These are phyloP conservation scores for Rhizomys pruinosus DNA, from an alignment of 2,113 vertebrate species.

Conservation along the genomic window DNA sequence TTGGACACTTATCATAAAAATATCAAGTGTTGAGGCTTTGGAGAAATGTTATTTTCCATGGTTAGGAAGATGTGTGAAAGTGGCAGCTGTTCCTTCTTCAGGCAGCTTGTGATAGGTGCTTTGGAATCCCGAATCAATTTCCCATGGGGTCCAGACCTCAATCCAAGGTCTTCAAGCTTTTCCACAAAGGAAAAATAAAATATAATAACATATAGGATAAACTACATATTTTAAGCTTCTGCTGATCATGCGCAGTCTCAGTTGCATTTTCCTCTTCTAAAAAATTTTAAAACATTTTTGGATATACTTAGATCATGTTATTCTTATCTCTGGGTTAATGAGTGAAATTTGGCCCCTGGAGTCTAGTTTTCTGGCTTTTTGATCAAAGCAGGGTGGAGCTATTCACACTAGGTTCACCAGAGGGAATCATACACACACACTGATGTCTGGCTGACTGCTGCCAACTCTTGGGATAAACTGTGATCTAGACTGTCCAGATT, in stretches of 20 bases:
- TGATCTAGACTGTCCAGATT: background rate
- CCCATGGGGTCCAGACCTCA: background rate
- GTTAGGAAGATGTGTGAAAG: too few species aligned
- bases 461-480: background rate
- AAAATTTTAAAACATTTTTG: background rate
- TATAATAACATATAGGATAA: too few species aligned
- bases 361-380: background rate
- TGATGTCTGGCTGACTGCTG: background rate
- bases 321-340: background rate
- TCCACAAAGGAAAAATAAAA: background rate
- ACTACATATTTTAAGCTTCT: background rate
- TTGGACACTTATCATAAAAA: background rate
- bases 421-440: too few species aligned
- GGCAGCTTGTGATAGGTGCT: background rate
- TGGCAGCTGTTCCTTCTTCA: background rate
- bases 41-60: background rate
- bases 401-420: rapidly evolving
- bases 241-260: background rate
- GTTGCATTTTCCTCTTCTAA: background rate
- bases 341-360: background rate
- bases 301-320: too few species aligned
- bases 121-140: background rate
- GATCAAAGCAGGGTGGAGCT: too few species aligned
- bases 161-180: background rate
- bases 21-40: rapidly evolving